phyloP scores from a whole-genome alignment of 2,888 invertebrate species.

The Anagyrus pseudococci region DNA sequence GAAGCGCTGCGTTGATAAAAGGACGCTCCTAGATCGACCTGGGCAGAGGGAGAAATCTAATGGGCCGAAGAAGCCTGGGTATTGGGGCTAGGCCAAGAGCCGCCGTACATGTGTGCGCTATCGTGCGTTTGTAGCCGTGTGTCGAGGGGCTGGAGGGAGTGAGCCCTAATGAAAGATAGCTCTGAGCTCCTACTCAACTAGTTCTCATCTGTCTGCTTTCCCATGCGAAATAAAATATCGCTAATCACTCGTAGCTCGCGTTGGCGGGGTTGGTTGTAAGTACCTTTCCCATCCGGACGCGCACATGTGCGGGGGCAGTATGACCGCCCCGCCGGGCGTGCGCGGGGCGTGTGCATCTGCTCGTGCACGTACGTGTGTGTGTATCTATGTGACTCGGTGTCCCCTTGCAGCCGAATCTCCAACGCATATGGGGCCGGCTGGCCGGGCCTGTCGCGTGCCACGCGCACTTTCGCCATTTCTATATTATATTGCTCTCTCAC shows the following conservation, averaged over 20 bases:
- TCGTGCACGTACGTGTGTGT: no score
- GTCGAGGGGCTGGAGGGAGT: constrained; percentile 35
- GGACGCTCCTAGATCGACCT: no score
- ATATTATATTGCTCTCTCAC: not conserved
- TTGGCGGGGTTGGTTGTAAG: constrained; percentile 55
- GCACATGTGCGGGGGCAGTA: constrained; percentile 15
- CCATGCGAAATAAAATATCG: constrained; percentile 63
- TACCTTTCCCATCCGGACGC: constrained; percentile 30
- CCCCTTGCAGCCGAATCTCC: not conserved
- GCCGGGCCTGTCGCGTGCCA: constrained; percentile 20
- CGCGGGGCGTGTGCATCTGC: constrained; percentile 47
- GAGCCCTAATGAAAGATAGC: constrained; percentile 56
- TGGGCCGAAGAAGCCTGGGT: no score
- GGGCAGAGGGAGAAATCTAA: no score
- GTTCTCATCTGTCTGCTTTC: constrained; percentile 62
- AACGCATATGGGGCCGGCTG: no score
- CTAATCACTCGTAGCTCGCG: constrained; percentile 57
- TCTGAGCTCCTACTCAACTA: constrained; percentile 61
- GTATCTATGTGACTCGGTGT: constrained; percentile 18
- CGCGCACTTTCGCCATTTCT: constrained; percentile 26
- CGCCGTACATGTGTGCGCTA: no score
- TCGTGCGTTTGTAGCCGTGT: not conserved
- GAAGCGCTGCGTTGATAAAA: no score
- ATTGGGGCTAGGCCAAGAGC: no score
- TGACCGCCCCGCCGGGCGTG: not conserved